Conservation (phyloP, 2,113 vertebrate species). For the Rissa tridactyla region DNA sequence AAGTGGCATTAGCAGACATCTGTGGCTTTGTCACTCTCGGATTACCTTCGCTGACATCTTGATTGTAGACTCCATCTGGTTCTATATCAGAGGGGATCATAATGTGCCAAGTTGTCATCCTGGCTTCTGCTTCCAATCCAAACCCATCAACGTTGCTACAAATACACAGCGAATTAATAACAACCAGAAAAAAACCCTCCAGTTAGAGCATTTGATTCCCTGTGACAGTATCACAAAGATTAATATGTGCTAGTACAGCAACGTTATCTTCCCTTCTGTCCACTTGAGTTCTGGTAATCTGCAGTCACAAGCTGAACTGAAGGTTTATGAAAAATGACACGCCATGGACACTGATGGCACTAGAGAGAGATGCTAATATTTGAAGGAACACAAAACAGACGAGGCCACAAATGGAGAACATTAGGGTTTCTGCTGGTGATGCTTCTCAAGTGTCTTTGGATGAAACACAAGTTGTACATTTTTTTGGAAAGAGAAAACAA, state of each 20-base stretch:
- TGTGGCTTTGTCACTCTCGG: neutral
- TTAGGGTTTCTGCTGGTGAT: neutral
- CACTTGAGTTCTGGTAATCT: neutral
- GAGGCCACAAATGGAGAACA: neutral
- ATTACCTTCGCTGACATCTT: conserved; percentile 94
- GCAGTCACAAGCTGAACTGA: neutral
- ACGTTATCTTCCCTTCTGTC: neutral
- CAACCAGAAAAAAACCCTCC: neutral
- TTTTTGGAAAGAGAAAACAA: neutral
- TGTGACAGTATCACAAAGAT: neutral
- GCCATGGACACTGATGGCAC: neutral
- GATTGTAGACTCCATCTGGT: conserved; percentile 84
- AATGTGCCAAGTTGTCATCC: conserved; percentile 99
- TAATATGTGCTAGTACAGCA: neutral
- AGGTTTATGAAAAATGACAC: neutral
- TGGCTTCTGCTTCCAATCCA: conserved; percentile 95
- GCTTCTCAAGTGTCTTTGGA: neutral
- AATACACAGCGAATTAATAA: conserved; percentile 41
- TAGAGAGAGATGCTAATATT: neutral
- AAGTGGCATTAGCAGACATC: neutral
- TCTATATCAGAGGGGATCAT: conserved; percentile 94
- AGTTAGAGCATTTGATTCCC: neutral
- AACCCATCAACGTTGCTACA: conserved; percentile 93
- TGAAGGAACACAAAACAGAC: neutral
- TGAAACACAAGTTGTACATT: neutral